A percentile compares a stretch with the other conserved stretches of the same genome.
Conservation (phyloP, 2,888 invertebrate species). For the Xanthostigma xanthostigma region DNA sequence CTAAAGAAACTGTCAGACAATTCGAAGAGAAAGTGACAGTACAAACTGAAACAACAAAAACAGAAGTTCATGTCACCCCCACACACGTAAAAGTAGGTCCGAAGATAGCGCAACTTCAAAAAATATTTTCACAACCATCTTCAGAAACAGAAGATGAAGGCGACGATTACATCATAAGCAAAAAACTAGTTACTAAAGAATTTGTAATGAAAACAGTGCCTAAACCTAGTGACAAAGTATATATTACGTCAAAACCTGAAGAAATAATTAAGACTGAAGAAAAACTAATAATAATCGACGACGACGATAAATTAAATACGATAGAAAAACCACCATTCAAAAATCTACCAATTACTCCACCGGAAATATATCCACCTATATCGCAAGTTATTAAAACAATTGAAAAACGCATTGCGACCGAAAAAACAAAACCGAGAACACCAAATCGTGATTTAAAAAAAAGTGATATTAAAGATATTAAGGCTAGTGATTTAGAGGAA, state of each 20-base stretch:
- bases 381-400: slow-evolving; percentile 23
- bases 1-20: neutral
- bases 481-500: slow-evolving; percentile 10
- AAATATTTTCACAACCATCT: slow-evolving; percentile 26
- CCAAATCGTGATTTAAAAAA: neutral
- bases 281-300: slow-evolving; percentile 7
- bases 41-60: slow-evolving; percentile 17
- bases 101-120: slow-evolving; percentile 33
- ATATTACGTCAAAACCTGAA: neutral
- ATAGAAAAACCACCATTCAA: slow-evolving; percentile 6
- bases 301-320: slow-evolving; percentile 1
- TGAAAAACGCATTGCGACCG: slow-evolving; percentile 21
- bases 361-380: slow-evolving; percentile 19
- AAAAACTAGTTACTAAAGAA: neutral
- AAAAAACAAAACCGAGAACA: slow-evolving; percentile 6
- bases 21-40: slow-evolving; percentile 11
- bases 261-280: slow-evolving; percentile 7
- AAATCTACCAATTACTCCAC: slow-evolving; percentile 9
- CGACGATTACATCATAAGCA: slow-evolving; percentile 3
- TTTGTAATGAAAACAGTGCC: no score
- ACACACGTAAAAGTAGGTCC: slow-evolving; percentile 26
- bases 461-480: slow-evolving; percentile 6
- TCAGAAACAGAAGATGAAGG: slow-evolving; percentile 20
- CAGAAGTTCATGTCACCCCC: slow-evolving; percentile 10
- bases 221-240: no score